Evolutionary conservation across 1,140 invertebrate species (phyloP), one percentile per base, ranked within the genome.

Genomic region (Asobara japonica): DNA sequence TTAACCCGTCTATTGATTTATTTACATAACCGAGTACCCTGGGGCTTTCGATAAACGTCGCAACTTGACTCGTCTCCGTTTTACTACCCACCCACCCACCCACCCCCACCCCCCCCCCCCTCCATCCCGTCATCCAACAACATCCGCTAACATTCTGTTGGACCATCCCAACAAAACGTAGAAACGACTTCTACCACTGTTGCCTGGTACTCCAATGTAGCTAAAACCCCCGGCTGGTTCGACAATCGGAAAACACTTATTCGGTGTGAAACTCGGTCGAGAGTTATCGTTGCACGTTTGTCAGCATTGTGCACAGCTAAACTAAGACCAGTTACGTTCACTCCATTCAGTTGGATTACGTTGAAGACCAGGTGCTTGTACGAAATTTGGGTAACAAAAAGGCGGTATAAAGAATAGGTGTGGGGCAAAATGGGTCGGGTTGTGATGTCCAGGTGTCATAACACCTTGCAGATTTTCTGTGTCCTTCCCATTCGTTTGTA

Each of bases 181-280:
- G 27, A 62, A 62, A 62, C 27, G 60, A 31, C 0, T 33, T 62
- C 31, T 62, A 62, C 31, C 60, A n/a, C 2, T 30, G 25, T 16
- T 62, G 13, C 25, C 6, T 16, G 60, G 18, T 27, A 31, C 29
- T 13, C 60, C 60, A 18, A 27, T 56, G 25, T 20, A 45, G 51
- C 51, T 27, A 11, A 56, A 56, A 22, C 51, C 51, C 45, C 51
- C 25, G n/a, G 18, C 25, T 62, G 29, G 60, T 3, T 27, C 29
- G 29, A 62, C 60, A 62, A 62, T 62, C 29, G 60, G 60, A 62
- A 62, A 62, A 62, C 60, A 62, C 60, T 62, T 62, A 62, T 62
- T 62, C 29, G 27, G 29, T 22, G 22, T 56, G 51, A 56, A 56
- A 56, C 51, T 56, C 51, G 51, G 51, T 22, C 18, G 51, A 56